Evolutionary conservation across 1,140 invertebrate genomes (phyloP).

Genomic region (Xylocopa sonorina): DNA sequence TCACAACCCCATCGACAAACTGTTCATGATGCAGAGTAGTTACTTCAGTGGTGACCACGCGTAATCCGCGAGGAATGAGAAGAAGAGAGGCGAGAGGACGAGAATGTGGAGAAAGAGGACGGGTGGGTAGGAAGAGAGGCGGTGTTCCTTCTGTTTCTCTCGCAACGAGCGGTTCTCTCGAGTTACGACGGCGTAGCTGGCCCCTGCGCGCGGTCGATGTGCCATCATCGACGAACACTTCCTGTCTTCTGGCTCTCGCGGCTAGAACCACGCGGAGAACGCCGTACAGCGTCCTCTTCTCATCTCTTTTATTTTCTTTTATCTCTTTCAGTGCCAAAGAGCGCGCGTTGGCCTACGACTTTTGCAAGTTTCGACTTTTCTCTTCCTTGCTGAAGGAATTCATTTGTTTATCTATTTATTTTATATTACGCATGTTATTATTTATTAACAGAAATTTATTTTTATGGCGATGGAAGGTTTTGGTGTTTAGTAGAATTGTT

Average conservation of each 20-base stretch:
- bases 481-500: no score
- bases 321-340: not conserved
- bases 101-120: not conserved
- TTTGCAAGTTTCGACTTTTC: no score
- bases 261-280: not conserved
- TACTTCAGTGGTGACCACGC: slow-evolving; percentile 91
- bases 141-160: not conserved
- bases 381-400: not conserved
- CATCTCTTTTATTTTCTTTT: no score
- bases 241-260: slow-evolving; percentile 1
- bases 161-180: not conserved
- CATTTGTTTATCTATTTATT: not conserved
- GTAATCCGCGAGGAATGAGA: slow-evolving; percentile 57
- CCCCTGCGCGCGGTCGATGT: slow-evolving; percentile 13
- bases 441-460: no score
- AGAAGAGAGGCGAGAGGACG: not conserved
- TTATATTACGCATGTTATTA: no score
- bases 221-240: not conserved
- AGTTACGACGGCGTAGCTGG: slow-evolving; percentile 3
- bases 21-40: slow-evolving; percentile 98
- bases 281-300: not conserved
- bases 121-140: not conserved
- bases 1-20: slow-evolving; percentile 97
- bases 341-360: no score
- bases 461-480: no score